Evolutionary conservation across 1,140 invertebrate species (phyloP), one percentile per base, ranked within the genome.

Genomic region (Apis laboriosa): DNA sequence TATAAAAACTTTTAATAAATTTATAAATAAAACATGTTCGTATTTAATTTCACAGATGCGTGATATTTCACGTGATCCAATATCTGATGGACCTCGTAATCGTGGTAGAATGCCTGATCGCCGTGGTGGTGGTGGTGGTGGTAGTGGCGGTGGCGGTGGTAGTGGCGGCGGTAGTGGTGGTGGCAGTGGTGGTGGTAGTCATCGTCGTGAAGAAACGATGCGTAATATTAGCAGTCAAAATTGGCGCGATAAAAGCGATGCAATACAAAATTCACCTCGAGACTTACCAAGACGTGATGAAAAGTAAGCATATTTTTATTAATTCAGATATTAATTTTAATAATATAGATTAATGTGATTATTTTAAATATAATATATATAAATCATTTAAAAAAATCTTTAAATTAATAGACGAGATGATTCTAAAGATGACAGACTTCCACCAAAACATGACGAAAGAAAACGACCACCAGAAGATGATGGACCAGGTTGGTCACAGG

Each of bases 401-500:
- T n/a, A 51, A 9, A 5, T 70, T 76, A 63, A 19, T 43, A 87
- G 90, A 19, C 83, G 80, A 73, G 90, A 91, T 19, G 90, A 92
- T 51, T 80, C 77, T 2, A 85, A 84, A 77, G 90, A 90, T 43
- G 90, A 92, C 17, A 88, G 89, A 86, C 83, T 83, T 70, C 77
- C 83, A 79, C 81, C 83, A 56, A 89, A 80, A 86, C 68, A 87
- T 24, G 89, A 92, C 24, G 87, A 90, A 19, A 91, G 88, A 87
- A 86, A 84, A 72, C 88, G 88, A 84, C 84, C 88, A 19, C 49
- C 86, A 9, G 92, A 93, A 56, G 92, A 92, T 21, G 92, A 88
- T 34, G 92, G 92, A 12, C 34, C 34, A 43, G 34, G 34, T 43
- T 93, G 92, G 92, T 93, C 91, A 1, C 92, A 88, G 86, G 92